These are phyloP conservation scores for Channa striata DNA, from an alignment of 2,797 vertebrate species.

Conservation along the genomic window DNA sequence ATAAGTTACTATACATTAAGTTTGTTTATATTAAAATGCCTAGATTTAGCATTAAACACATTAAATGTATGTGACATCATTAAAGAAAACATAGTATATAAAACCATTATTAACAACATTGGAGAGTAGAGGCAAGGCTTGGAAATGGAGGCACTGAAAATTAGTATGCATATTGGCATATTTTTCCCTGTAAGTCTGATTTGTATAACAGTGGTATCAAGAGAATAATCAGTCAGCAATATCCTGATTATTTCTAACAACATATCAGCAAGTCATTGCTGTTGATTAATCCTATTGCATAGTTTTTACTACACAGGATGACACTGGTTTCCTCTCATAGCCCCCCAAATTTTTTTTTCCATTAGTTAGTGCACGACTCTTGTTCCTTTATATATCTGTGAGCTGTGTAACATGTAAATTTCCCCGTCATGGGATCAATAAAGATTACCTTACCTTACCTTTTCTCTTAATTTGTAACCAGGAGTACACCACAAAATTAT, in stretches of 20 bases:
- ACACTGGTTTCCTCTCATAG: conserved; percentile 33
- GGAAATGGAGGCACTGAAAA: conserved; percentile 62
- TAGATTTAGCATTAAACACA: conserved; percentile 28
- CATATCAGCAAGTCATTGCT: background rate
- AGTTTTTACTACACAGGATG: conserved; percentile 23
- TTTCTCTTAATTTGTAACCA: background rate
- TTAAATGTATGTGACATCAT: conserved; percentile 34
- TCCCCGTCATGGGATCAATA: no score
- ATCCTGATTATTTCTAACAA: background rate
- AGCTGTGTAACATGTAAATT: no score
- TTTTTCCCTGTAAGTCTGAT: conserved; percentile 21
- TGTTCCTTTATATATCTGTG: no score
- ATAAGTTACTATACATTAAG: conserved; percentile 79
- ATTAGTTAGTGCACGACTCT: no score
- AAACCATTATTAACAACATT: conserved; percentile 41
- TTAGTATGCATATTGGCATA: conserved; percentile 53
- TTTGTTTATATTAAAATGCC: conserved; percentile 22
- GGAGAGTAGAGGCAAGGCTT: conserved; percentile 39
- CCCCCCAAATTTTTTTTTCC: background rate
- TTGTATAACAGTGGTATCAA: conserved; percentile 25
- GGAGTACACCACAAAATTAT: background rate
- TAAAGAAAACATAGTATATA: conserved; percentile 21
- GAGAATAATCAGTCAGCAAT: conserved; percentile 24
- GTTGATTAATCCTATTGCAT: conserved; percentile 48
- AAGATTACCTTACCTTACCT: no score